Percentiles rank a stretch among this genome's conserved stretches.
Conservation (phyloP, 1,140 invertebrate species). For the Polypedilum vanderplanki region DNA sequence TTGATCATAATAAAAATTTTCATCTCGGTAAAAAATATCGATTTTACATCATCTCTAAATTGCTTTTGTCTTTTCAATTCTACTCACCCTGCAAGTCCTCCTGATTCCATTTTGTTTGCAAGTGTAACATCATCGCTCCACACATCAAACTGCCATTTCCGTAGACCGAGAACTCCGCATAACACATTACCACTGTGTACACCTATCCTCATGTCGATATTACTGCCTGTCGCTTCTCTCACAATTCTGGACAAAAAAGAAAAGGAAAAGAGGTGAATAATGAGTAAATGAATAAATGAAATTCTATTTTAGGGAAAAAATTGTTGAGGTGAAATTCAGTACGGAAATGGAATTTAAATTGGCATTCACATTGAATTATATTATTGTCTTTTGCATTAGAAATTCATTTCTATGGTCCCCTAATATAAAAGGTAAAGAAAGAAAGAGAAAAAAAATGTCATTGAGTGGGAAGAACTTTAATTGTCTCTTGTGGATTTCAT, state of each 20-base stretch:
- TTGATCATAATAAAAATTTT: no score
- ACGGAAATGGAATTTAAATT: conserved; percentile 15
- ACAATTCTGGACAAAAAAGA: conserved; percentile 60
- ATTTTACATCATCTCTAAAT: not conserved
- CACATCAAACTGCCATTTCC: conserved; percentile 98
- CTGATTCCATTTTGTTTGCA: conserved; percentile 96
- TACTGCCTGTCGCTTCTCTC: conserved; percentile 77
- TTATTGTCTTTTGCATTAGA: not conserved
- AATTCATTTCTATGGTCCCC: not conserved
- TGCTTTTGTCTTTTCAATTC: no score
- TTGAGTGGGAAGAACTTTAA: no score
- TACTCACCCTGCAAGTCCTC: conserved; percentile 84
- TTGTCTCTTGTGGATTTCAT: no score
- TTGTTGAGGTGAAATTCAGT: not conserved
- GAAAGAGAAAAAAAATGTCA: no score
- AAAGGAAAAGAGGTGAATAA: not conserved
- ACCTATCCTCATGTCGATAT: conserved; percentile 92
- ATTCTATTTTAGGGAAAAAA: not conserved
- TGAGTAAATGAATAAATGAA: not conserved
- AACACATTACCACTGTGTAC: conserved; percentile 91
- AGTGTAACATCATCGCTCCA: conserved; percentile 97
- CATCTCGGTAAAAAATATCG: not conserved
- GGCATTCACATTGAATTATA: not conserved
- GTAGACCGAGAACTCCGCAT: conserved; percentile 89
- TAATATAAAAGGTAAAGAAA: not conserved